Conservation (phyloP, 2,888 invertebrate genomes). For the Punctoribates punctum region DNA sequence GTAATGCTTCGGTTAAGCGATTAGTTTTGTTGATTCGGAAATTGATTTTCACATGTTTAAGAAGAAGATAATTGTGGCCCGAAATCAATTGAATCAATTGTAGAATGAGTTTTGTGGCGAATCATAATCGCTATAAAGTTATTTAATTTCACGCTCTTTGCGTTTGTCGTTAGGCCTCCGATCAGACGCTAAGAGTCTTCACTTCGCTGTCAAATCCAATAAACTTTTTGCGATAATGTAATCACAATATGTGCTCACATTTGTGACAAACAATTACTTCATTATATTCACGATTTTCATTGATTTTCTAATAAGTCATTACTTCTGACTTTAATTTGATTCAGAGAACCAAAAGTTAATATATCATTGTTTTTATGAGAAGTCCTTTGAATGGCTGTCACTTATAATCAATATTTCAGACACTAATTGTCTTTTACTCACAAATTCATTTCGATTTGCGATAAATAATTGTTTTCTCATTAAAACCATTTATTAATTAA, state of each 20-base stretch:
- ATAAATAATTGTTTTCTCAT: neutral
- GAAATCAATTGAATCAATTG: slow-evolving; percentile 22
- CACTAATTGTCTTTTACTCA: neutral
- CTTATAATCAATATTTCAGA: neutral
- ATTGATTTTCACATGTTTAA: slow-evolving; percentile 35
- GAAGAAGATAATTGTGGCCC: slow-evolving; percentile 11
- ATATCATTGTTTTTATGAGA: neutral
- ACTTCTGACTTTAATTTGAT: neutral
- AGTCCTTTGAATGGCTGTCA: neutral
- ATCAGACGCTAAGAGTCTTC: neutral
- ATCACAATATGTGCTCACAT: neutral
- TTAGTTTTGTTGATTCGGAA: slow-evolving; percentile 31
- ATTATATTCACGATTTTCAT: too few relatives aligned
- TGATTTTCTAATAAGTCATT: neutral
- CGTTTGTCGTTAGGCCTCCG: neutral
- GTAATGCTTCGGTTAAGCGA: slow-evolving; percentile 30
- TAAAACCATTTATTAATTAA: neutral
- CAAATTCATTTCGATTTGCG: too few relatives aligned
- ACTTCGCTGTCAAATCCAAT: slow-evolving; percentile 14
- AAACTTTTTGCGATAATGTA: neutral
- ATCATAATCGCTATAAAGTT: slow-evolving; percentile 12
- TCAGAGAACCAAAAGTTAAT: neutral
- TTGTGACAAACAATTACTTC: neutral
- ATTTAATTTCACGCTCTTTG: slow-evolving; percentile 22
- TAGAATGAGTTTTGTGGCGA: neutral